A percentile compares a stretch with the other conserved stretches of the same genome.
These are phyloP conservation scores for Drosophila mulleri DNA, from an alignment of 2,888 invertebrate species.

Conservation along the genomic window DNA sequence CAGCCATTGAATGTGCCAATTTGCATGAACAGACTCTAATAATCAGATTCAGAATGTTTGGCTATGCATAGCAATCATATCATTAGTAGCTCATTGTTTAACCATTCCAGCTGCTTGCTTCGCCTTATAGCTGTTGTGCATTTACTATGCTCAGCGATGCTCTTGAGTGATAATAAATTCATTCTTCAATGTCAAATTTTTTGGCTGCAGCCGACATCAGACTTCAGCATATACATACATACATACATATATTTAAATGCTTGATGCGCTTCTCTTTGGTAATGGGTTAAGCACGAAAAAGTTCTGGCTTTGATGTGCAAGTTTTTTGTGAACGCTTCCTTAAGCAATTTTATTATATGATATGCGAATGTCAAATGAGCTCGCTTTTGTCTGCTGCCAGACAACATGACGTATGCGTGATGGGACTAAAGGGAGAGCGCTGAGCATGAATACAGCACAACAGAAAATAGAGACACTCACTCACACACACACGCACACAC, in stretches of 20 bases:
- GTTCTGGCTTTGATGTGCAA: slow-evolving; percentile 28
- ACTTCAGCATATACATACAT: slow-evolving; percentile 5
- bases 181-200: slow-evolving; percentile 22
- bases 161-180: slow-evolving; percentile 13
- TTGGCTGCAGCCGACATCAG: slow-evolving; percentile 11
- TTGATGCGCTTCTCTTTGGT: background rate
- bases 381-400: slow-evolving; percentile 32
- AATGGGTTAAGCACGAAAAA: slow-evolving; percentile 7
- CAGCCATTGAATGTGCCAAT: slow-evolving; percentile 7
- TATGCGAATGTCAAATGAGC: slow-evolving; percentile 49
- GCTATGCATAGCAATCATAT: background rate
- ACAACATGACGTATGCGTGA: slow-evolving; percentile 64
- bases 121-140: background rate
- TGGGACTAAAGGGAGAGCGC: slow-evolving; percentile 36
- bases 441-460: slow-evolving; percentile 20
- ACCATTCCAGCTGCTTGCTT: background rate
- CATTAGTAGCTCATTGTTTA: background rate
- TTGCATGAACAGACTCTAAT: slow-evolving; percentile 19
- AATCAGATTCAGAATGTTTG: slow-evolving; percentile 1
- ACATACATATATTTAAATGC: slow-evolving; percentile 6
- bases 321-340: slow-evolving; percentile 19
- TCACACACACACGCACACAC: background rate
- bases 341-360: slow-evolving; percentile 25
- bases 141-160: background rate
- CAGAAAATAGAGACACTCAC: background rate